Percentiles rank a stretch among this genome's conserved stretches.
Evolutionary conservation across 2,797 vertebrate genomes (phyloP).

Genomic region (Benthosema pterotum): DNA sequence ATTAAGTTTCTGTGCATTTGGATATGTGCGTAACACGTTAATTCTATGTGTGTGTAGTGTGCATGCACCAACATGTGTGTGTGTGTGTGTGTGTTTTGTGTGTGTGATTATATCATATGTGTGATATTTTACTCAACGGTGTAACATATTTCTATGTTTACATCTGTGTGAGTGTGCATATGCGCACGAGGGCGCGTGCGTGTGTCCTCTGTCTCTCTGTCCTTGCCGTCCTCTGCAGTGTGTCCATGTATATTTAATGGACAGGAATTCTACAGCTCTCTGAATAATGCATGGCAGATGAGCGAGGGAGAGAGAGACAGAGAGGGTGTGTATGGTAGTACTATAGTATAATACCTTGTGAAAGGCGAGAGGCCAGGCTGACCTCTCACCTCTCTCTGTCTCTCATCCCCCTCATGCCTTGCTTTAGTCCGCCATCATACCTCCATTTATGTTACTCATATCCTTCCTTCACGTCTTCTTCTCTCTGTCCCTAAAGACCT

Average conservation of each 20-base stretch:
- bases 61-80: not conserved
- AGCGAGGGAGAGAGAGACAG: slow-evolving; percentile 34
- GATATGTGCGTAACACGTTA: too few relatives aligned
- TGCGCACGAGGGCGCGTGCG: too few relatives aligned
- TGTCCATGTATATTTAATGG: slow-evolving; percentile 75
- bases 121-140: not conserved
- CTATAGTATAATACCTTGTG: slow-evolving; percentile 53
- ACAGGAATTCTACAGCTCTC: slow-evolving; percentile 52
- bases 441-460: slow-evolving; percentile 50
- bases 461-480: slow-evolving; percentile 36
- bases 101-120: slow-evolving; percentile 10
- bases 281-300: slow-evolving; percentile 72
- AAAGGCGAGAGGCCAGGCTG: slow-evolving; percentile 37
- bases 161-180: not conserved
- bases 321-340: slow-evolving; percentile 14
- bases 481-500: not conserved
- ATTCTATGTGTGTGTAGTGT: slow-evolving; percentile 1
- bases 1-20: too few relatives aligned
- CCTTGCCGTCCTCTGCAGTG: slow-evolving; percentile 17
- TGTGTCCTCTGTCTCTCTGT: not conserved
- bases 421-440: slow-evolving; percentile 50
- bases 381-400: slow-evolving; percentile 52
- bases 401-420: slow-evolving; percentile 43
- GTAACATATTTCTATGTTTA: not conserved
- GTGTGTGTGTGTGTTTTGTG: not conserved